phyloP scores from a whole-genome alignment of 2,113 vertebrate species.

The Nycticryphes semicollaris region DNA sequence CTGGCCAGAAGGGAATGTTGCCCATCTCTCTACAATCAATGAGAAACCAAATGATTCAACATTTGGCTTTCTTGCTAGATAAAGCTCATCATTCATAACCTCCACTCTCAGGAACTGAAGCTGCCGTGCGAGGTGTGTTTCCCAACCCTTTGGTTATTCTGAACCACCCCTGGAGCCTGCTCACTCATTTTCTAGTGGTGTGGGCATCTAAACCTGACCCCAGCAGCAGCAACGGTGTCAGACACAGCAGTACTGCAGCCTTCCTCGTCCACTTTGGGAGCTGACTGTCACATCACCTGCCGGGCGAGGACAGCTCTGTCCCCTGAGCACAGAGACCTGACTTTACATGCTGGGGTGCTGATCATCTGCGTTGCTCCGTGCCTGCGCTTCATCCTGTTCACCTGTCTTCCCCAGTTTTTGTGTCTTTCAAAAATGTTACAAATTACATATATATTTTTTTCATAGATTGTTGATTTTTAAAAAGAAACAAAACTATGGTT shows the following conservation, averaged over 20 bases:
- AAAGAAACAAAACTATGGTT: neutral
- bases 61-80: neutral
- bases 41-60: neutral
- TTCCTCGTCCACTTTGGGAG: neutral
- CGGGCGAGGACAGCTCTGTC: neutral
- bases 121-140: neutral
- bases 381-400: neutral
- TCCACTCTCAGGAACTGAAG: neutral
- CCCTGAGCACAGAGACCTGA: neutral
- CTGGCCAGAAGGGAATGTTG: neutral
- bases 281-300: fast-evolving
- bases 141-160: neutral
- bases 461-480: neutral
- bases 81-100: fast-evolving
- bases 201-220: neutral
- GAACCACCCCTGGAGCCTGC: neutral
- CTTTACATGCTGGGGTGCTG: neutral
- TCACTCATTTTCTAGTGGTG: neutral
- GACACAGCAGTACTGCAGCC: neutral
- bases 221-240: neutral
- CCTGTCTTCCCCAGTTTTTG: neutral
- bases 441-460: neutral
- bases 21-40: neutral
- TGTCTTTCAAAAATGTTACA: neutral
- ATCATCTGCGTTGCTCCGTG: neutral